Evolutionary conservation across 2,797 vertebrate genomes (phyloP), one percentile per base, ranked within the genome.

Genomic region (Astyanax mexicanus): DNA sequence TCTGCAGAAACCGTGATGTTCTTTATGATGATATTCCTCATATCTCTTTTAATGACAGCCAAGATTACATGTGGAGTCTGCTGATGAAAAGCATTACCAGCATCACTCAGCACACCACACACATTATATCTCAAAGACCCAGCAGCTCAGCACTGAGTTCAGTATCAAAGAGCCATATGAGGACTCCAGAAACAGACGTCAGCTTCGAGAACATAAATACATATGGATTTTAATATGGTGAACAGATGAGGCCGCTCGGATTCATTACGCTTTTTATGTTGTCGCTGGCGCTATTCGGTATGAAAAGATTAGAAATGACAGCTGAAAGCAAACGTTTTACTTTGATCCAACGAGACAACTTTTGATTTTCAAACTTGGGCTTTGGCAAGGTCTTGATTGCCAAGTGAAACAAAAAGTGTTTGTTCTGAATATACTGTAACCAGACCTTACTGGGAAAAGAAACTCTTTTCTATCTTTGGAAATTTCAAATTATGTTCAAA

Each of bases 91-190:
- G 69, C 40, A 68, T 47, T 52, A 47, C 8, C 58, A 74, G 51
- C 42, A 38, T 74, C 40, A 37, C 64, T 73, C 68, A 27, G 13
- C 77, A 38, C 38, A 54, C 27, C 70, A 38, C 58, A 54, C 69
- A 57, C 58, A 51, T 21, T 52, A 4, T 44, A 38, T 37, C 76
- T 64, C 27, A 69, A 74, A 68, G 77, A 68, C 38, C 17, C 71
- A 72, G 25, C 60, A 38, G 42, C 12, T 9, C 27, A 42, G 47
- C 45, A n/a, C 49, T 54, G 44, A 55, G 45, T 72, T 62, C 40
- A 65, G 42, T 69, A 78, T 75, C 64, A 78, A 72, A 80, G 74
- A 52, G 29, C 60, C 67, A 58, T 58, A 57, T 64, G 64, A 23
- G 47, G 40, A 47, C 49, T 62, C 12, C 23, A 64, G 61, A 70